Evolutionary conservation across 1,140 invertebrate species (phyloP), one percentile per base, ranked within the genome.

Genomic region (Vanessa tameamea): DNA sequence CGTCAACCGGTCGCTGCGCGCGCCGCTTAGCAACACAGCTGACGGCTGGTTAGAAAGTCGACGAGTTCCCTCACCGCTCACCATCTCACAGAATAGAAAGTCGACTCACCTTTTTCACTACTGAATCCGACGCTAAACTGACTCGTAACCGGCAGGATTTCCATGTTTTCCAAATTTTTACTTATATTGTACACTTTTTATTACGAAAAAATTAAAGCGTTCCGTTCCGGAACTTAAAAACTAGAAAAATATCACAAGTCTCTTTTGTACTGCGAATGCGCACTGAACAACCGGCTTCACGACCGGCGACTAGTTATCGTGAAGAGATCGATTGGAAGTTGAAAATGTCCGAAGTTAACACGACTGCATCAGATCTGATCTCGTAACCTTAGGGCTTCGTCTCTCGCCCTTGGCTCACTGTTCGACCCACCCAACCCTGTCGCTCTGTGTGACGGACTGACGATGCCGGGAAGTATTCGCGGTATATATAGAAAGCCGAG

Each of bases 191-290:
- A 92, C 92, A 93, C 92, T 93, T 93, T 88, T 84, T 83, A 82
- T 84, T 85, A 81, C 83, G 76, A 82, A 87, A 87, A 85, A 61
- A 83, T 81, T 80, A 84, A 86, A 85, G 75, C 75, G 87, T 89
- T 89, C 87, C 87, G 85, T 74, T 74, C 64, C 86, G 88, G 90
- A 92, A 92, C 88, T 88, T 85, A 83, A 81, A 82, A 86, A 87
- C 86, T 89, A 87, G 84, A 87, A 92, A 92, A 93, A 93, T 93
- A 93, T 93, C 93, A 93, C 92, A 93, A 93, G 87, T 92, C 84
- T 90, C 87, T 92, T 93, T 92, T 93, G 92, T 93, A 93, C 91
- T 93, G 87, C 82, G 81, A 86, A 88, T 84, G 81, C 90, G 87
- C 89, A 88, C 87, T 87, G 82, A 85, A 85, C 84, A 72, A 80